Evolutionary conservation across 2,797 vertebrate genomes (phyloP).

Genomic region (Petrocephalus sullivani): DNA sequence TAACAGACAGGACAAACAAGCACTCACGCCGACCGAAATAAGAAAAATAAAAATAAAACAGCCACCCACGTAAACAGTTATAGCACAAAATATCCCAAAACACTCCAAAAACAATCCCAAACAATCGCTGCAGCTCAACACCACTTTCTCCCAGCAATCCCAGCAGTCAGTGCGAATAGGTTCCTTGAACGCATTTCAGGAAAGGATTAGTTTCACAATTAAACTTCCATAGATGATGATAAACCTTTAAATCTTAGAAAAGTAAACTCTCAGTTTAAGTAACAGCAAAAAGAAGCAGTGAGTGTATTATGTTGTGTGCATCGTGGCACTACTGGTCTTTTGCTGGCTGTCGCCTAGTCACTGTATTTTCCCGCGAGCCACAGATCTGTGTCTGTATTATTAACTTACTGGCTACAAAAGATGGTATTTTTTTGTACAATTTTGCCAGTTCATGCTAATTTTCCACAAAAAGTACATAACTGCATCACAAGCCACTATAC

Average conservation of each 20-base stretch:
- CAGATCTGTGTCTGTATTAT: background rate
- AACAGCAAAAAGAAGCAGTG: background rate
- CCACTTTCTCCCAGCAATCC: too few species aligned
- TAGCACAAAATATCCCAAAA: too few species aligned
- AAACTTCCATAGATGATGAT: background rate
- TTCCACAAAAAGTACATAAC: background rate
- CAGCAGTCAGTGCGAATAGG: too few species aligned
- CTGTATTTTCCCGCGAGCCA: background rate
- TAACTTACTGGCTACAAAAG: background rate
- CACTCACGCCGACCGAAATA: too few species aligned
- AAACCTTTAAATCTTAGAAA: background rate
- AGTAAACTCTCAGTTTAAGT: background rate
- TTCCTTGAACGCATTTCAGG: too few species aligned
- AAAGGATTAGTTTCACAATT: background rate
- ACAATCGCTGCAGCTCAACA: too few species aligned
- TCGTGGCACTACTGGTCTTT: background rate
- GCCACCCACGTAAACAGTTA: too few species aligned
- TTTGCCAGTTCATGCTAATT: background rate
- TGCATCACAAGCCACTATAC: background rate
- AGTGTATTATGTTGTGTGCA: background rate
- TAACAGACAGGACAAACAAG: too few species aligned
- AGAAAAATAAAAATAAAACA: too few species aligned
- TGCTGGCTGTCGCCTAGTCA: background rate
- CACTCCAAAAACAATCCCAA: too few species aligned
- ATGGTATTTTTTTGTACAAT: background rate